These are phyloP conservation scores for Ophioderma brevispina DNA, from an alignment of 35 echinoderm and acorn worm species.

Conservation along the genomic window DNA sequence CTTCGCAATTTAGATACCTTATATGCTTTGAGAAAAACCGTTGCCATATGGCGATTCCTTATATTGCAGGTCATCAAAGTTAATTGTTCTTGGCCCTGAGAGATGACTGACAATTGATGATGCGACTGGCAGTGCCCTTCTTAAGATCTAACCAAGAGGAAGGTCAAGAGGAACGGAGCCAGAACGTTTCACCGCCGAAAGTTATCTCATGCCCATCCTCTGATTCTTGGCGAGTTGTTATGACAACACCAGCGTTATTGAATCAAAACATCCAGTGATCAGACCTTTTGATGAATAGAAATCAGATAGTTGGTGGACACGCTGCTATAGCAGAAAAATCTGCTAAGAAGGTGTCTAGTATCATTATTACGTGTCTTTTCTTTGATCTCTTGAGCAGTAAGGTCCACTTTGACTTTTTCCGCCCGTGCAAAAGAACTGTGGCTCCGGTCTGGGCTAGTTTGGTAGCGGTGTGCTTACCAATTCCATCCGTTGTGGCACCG, in stretches of 20 bases:
- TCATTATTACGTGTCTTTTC: conserved; percentile 64
- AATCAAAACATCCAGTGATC: conserved; percentile 74
- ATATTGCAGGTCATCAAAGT: no score
- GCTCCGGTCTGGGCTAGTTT: conserved; percentile 76
- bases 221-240: conserved; percentile 36
- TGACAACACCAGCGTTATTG: conserved; percentile 89
- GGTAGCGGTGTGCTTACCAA: conserved; percentile 87
- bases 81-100: no score
- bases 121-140: no score
- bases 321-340: conserved; percentile 63
- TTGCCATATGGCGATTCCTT: no score
- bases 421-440: conserved; percentile 84
- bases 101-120: no score
- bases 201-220: conserved; percentile 85
- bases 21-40: no score
- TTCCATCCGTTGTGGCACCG: no score
- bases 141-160: no score
- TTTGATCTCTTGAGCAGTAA: conserved; percentile 62
- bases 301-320: conserved; percentile 58
- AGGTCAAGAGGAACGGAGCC: conserved; percentile 87
- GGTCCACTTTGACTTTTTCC: conserved; percentile 37
- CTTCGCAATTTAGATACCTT: no score
- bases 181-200: conserved; percentile 88
- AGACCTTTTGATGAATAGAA: conserved; percentile 63
- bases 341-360: conserved; percentile 57